Evolutionary conservation across 1,140 invertebrate species (phyloP).

Genomic region (Phymastichus coffea): DNA sequence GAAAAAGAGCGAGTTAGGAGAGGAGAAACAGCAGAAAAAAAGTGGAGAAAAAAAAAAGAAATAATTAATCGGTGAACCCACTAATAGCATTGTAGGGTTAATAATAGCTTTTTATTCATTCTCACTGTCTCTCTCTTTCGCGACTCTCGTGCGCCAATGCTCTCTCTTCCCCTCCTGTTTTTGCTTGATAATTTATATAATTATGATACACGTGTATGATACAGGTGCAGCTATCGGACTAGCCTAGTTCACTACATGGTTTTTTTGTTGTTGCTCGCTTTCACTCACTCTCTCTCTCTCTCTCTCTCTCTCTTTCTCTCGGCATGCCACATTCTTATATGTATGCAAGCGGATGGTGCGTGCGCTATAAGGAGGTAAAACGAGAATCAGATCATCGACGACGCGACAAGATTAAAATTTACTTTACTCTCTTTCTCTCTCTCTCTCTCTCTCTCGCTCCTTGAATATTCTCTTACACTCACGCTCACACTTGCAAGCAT

Average conservation of each 20-base stretch:
- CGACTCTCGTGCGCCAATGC: no score
- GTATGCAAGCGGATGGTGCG: constrained; percentile 20
- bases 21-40: no score
- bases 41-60: constrained; percentile 5
- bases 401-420: no score
- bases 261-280: constrained; percentile 19
- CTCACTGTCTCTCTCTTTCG: no score
- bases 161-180: no score
- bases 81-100: constrained; percentile 13
- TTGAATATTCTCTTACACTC: no score
- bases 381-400: no score
- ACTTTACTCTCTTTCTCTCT: no score
- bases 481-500: constrained; percentile 11
- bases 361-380: constrained; percentile 21
- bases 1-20: constrained; percentile 5
- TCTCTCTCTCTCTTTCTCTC: constrained; percentile 16
- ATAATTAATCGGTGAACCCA: not conserved
- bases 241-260: constrained; percentile 31
- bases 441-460: no score
- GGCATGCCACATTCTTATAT: constrained; percentile 7
- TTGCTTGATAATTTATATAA: constrained; percentile 25
- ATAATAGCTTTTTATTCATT: no score
- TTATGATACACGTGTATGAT: constrained; percentile 30
- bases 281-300: not conserved
- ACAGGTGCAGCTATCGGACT: constrained; percentile 33